Percentiles rank a stretch among this genome's conserved stretches.
These are phyloP conservation scores for Erebia ligea DNA, from an alignment of 2,888 invertebrate genomes.

Conservation along the genomic window DNA sequence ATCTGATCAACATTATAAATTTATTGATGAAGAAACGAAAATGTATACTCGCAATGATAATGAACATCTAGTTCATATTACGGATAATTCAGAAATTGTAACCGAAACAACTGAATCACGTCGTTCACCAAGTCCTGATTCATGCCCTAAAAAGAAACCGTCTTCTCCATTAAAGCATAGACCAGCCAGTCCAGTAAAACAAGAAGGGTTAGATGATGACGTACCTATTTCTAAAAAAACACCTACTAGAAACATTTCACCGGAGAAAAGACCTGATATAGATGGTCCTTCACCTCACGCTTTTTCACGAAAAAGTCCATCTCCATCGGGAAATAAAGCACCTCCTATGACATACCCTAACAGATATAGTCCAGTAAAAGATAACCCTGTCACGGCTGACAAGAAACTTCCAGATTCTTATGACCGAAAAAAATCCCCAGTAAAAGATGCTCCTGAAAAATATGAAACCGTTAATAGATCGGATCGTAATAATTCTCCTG, in stretches of 20 bases:
- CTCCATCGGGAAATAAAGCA: constrained; percentile 12
- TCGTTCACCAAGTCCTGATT: constrained; percentile 29
- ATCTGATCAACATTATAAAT: constrained; percentile 65
- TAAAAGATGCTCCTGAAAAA: constrained; percentile 1
- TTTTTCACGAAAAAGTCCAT: neutral
- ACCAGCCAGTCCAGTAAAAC: constrained; percentile 19
- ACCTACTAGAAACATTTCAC: constrained; percentile 13
- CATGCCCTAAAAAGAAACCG: constrained; percentile 6
- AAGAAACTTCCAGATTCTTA: neutral
- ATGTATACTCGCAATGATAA: constrained; percentile 56
- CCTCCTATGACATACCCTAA: neutral
- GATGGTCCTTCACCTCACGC: constrained; percentile 44
- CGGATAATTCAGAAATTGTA: neutral
- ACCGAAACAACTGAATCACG: constrained; percentile 1
- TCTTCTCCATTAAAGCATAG: constrained; percentile 14
- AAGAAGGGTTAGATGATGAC: constrained; percentile 15
- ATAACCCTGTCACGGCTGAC: neutral
- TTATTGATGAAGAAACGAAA: constrained; percentile 74
- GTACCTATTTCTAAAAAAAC: constrained; percentile 8
- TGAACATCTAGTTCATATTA: constrained; percentile 35
- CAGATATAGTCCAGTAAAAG: neutral
- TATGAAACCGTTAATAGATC: neutral
- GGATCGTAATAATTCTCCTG: neutral
- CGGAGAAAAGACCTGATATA: neutral
- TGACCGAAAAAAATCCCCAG: constrained; percentile 17